Conservation (phyloP, 2,888 invertebrate genomes). For the Cenopis cana region DNA sequence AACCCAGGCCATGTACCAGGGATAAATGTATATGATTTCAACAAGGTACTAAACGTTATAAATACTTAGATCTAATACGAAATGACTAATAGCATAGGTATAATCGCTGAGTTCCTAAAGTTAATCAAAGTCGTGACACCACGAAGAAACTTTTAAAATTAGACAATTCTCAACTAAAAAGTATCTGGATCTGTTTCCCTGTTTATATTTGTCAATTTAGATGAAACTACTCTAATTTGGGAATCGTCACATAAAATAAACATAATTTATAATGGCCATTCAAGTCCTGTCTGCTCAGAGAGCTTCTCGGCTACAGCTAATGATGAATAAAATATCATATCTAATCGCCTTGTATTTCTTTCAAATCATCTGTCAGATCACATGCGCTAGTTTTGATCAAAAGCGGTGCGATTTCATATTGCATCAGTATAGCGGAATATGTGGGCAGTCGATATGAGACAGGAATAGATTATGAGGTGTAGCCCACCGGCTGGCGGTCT, state of each 20-base stretch:
- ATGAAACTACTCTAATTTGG: not conserved
- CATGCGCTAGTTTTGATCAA: slow-evolving; percentile 47
- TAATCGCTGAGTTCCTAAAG: too few species aligned
- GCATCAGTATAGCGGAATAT: slow-evolving; percentile 42
- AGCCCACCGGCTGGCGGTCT: slow-evolving; percentile 47
- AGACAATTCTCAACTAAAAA: not conserved
- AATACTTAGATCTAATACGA: too few species aligned
- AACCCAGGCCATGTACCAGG: too few species aligned
- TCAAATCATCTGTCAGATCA: slow-evolving; percentile 44
- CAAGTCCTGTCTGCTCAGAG: not conserved
- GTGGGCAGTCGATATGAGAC: slow-evolving; percentile 51
- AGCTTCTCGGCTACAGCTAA: not conserved
- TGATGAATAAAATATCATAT: not conserved
- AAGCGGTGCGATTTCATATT: slow-evolving; percentile 48
- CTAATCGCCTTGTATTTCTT: slow-evolving; percentile 10
- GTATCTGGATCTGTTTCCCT: not conserved
- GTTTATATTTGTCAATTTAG: not conserved
- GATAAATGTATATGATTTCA: too few species aligned
- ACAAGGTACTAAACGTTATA: too few species aligned
- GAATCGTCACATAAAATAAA: too few species aligned
- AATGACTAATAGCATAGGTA: too few species aligned
- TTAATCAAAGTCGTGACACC: too few species aligned
- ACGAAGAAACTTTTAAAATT: too few species aligned
- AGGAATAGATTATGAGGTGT: slow-evolving; percentile 52
- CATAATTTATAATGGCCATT: not conserved